Base-by-base conservation (phyloP, 2,113 vertebrate species). In the Oncorhynchus kisutch region DNA sequence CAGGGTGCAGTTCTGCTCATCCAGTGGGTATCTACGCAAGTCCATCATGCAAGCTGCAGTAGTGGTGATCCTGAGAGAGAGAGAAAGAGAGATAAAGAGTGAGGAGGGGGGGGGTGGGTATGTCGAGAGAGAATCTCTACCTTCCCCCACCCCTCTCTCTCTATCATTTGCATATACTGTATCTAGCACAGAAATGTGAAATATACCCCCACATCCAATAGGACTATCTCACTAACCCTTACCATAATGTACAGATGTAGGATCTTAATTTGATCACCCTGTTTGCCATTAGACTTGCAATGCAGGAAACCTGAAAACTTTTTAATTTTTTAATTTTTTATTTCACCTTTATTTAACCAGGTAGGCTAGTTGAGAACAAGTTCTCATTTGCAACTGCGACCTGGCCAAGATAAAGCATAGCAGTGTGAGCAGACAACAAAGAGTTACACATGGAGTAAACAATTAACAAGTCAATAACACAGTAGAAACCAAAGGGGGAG, bases 31-130 rank as follows among this genome's bases (percentile, higher is more conserved):
- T 90, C 96, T 92, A 72, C 95, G 94, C 82, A 98, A 93, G 88
- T 98, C 96, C 96, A 98, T 98, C 96, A 98, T 97, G 81, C 96
- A 98, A n/a, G 95, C 95, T 78, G 95, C 95, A 65, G 95, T 95
- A 70, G 95, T 96, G 70, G 95, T 96, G 85, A 96, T 95, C 84
- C 95, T 96, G 84, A 67, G 25, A 29, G 25, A 66, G 14, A 16
- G 25, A 20, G 27, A 49, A 20, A 69, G 31, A 20, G 34, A 69
- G 29, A 62, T 3, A 62, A 8, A 22, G 59, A 62, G 59, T 24
- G n/a, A 22, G 8, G n/a, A n/a, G n/a, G 22, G 18, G 54, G 5
- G 2, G 27, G 27, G 27, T 14, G 20, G 54, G 5, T 24, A 62
- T 62, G 20, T 62, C 13, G n/a, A 62, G n/a, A 62, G 51, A 18